Conservation (phyloP, 2,888 invertebrate genomes). For the Torymus texanus region DNA sequence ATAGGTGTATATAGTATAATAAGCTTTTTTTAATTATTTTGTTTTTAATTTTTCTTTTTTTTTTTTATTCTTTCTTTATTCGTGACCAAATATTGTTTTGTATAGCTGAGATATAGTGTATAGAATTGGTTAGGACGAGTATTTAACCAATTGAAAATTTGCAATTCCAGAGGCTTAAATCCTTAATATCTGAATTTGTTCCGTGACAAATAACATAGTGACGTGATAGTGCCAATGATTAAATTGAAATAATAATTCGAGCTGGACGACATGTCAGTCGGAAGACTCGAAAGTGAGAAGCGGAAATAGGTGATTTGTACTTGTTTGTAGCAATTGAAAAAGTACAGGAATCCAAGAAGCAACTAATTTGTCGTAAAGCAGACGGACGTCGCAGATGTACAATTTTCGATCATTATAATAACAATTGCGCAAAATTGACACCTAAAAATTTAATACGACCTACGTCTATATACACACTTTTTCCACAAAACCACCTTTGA, state of each 20-base stretch:
- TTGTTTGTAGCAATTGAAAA: conserved; percentile 59
- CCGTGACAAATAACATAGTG: conserved; percentile 44
- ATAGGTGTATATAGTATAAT: too few species aligned
- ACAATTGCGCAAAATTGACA: conserved; percentile 41
- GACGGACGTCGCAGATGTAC: conserved; percentile 39
- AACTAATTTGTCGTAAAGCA: conserved; percentile 53
- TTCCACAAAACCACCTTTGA: conserved; percentile 1
- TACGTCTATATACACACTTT: neutral
- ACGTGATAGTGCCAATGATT: conserved; percentile 53
- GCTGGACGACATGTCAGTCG: conserved; percentile 52
- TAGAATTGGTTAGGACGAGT: too few species aligned
- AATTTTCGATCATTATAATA: conserved; percentile 52
- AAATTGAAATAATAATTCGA: conserved; percentile 58
- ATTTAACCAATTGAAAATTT: neutral
- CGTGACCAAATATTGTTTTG: too few species aligned
- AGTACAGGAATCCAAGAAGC: conserved; percentile 60
- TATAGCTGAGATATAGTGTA: too few species aligned
- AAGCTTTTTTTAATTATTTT: too few species aligned
- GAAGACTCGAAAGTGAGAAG: conserved; percentile 59
- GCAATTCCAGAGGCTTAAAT: conserved; percentile 9
- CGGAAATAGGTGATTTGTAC: conserved; percentile 60
- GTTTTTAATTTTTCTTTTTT: too few species aligned
- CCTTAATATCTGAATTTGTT: conserved; percentile 14
- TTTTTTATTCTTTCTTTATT: too few species aligned
- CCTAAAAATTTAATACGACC: conserved; percentile 34